Percentiles rank a stretch among this genome's conserved stretches.
These are phyloP conservation scores for Sorex fumeus DNA, from an alignment of 2,113 vertebrate species.

Conservation along the genomic window DNA sequence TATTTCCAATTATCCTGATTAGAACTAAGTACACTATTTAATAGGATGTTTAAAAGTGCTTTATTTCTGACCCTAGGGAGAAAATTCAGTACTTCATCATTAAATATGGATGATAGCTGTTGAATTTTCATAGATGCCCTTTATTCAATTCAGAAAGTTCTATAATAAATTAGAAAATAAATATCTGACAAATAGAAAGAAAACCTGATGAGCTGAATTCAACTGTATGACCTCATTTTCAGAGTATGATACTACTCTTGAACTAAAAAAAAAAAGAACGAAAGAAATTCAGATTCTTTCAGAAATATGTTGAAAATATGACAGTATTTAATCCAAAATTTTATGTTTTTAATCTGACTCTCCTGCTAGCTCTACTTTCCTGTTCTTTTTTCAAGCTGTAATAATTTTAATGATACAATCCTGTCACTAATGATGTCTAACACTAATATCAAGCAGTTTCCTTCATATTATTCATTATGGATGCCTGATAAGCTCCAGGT, in stretches of 20 bases:
- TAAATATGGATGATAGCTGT: background rate
- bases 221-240: background rate
- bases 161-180: background rate
- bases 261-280: background rate
- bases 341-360: background rate
- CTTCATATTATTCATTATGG: slow-evolving; percentile 41
- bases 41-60: background rate
- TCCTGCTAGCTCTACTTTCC: background rate
- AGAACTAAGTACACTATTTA: slow-evolving; percentile 10
- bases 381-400: slow-evolving; percentile 41
- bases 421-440: slow-evolving; percentile 63
- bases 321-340: background rate
- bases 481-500: slow-evolving; percentile 57
- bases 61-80: background rate
- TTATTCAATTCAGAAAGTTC: slow-evolving; percentile 31
- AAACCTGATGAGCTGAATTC: slow-evolving; percentile 43
- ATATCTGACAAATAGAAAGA: background rate
- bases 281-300: background rate
- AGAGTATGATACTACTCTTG: background rate
- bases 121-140: background rate
- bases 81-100: slow-evolving; percentile 10
- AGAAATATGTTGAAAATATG: slow-evolving; percentile 51
- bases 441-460: slow-evolving; percentile 60
- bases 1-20: background rate
- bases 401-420: slow-evolving; percentile 59